These are phyloP conservation scores for Lithophane ornitopus DNA, from an alignment of 2,888 invertebrate species.

Conservation along the genomic window DNA sequence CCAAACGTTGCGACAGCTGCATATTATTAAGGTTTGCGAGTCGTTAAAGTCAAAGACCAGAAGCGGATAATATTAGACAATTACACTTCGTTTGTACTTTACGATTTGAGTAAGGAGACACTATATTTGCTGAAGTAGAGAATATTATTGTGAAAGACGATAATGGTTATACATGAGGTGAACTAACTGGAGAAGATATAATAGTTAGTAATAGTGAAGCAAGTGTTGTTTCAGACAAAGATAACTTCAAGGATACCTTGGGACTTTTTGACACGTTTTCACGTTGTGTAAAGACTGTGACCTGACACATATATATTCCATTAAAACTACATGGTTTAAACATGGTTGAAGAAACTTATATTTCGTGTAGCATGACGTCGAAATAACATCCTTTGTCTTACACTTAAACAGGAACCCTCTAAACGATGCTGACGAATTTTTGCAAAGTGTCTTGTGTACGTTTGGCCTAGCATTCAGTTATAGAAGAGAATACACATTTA, in stretches of 20 bases:
- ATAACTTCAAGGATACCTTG: neutral
- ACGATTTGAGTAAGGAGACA: conserved; percentile 22
- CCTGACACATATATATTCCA: conserved; percentile 10
- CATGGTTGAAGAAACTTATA: neutral
- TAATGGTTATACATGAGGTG: neutral
- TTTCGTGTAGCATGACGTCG: neutral
- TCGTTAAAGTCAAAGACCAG: conserved; percentile 43
- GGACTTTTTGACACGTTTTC: conserved; percentile 2
- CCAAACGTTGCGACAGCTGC: conserved; percentile 27
- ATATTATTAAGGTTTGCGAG: conserved; percentile 27
- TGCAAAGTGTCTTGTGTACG: neutral
- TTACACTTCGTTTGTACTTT: conserved; percentile 25
- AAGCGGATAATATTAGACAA: conserved; percentile 25
- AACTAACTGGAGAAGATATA: neutral
- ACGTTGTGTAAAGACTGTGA: neutral
- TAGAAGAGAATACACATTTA: too few relatives aligned
- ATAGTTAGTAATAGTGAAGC: neutral
- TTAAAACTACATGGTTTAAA: conserved; percentile 27
- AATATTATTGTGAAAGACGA: neutral
- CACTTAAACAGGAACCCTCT: neutral
- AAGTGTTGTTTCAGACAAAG: neutral
- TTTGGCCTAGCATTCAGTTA: neutral
- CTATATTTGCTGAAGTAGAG: conserved; percentile 1
- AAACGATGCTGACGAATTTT: neutral
- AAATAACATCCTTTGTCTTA: neutral